Base-by-base conservation (phyloP, 2,797 vertebrate genomes). In the Petrocephalus sullivani region DNA sequence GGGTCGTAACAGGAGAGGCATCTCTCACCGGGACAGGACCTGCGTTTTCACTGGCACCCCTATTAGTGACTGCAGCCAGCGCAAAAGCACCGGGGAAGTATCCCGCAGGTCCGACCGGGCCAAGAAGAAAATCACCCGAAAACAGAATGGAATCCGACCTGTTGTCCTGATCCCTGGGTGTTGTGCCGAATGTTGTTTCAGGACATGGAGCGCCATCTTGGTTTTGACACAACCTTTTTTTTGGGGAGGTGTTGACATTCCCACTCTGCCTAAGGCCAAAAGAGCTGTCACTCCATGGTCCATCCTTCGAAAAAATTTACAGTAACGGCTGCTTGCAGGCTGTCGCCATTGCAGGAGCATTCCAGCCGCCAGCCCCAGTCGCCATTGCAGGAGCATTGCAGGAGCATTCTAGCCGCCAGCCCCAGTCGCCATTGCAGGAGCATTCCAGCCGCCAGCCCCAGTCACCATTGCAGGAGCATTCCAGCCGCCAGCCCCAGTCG, bases 261-360 rank as follows among this genome's bases (percentile, higher is more conserved):
- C 56, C 37, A 28, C 19, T 87, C 21, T 61, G 64, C 87, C 8
- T 14, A 67, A 53, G 16, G 67, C 89, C 46, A 89, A 89, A 87
- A 2, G 56, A 84, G 87, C 61, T 75, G 41, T 87, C 90, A 87
- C 54, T 81, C 86, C 64, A 83, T 87, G 90, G 87, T 49, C 0
- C 16, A 85, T 49, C 51, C 33, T 14, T 89, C 56, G 21, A 64
- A 91, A 89, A 87, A 82, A 3, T 23, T 67, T 4, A 21, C 2
- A 83, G 41, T 23, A 23, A 64, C n/a, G 82, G 14, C 57, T 14
- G 23, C 54, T 54, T 67, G 16, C 41, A 67, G 37, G 23, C 49
- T 33, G 7, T 53, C 7, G 7, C n/a, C 10, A 37, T 84, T 78
- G 49, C n/a, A 88, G 21, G 41, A 88, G 78, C 28, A 28, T 28